Evolutionary conservation across 2,113 vertebrate species (phyloP).

Genomic region (Siniperca knerii): DNA sequence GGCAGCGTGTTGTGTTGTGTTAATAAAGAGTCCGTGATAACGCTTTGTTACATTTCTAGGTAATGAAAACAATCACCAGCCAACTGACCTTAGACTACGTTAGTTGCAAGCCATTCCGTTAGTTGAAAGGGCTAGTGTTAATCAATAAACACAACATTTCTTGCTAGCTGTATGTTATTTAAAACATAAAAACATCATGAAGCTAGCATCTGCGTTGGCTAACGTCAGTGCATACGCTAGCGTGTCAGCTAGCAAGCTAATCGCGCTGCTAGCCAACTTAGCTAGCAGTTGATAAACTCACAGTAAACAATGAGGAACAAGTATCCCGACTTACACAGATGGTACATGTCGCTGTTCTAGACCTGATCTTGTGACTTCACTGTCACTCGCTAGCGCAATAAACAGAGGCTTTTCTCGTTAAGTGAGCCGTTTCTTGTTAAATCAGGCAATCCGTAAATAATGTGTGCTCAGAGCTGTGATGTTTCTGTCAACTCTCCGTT

Average conservation of each 20-base stretch:
- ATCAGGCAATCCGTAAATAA: conserved; percentile 38
- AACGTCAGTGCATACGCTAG: conserved; percentile 69
- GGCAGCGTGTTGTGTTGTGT: conserved; percentile 15
- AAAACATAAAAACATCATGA: conserved; percentile 66
- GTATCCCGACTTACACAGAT: conserved; percentile 65
- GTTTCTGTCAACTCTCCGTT: conserved; percentile 60
- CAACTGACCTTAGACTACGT: conserved; percentile 19
- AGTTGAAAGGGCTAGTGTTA: no score
- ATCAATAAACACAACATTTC: neutral
- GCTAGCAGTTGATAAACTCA: conserved; percentile 68
- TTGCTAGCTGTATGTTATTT: conserved; percentile 54
- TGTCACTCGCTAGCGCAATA: conserved; percentile 2
- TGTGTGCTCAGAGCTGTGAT: conserved; percentile 27
- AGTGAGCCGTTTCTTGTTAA: conserved; percentile 3
- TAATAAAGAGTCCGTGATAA: conserved; percentile 14
- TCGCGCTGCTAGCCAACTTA: conserved; percentile 62
- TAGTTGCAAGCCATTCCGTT: neutral
- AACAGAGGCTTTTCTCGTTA: neutral
- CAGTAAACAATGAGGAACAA: conserved; percentile 54
- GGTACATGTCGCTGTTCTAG: neutral
- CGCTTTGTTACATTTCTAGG: conserved; percentile 32
- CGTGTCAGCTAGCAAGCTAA: conserved; percentile 67
- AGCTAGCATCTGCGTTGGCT: conserved; percentile 66
- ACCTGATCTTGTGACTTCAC: neutral
- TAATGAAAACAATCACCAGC: neutral